Evolutionary conservation across 2,797 vertebrate species (phyloP).

Genomic region (Tamandua tetradactyla): DNA sequence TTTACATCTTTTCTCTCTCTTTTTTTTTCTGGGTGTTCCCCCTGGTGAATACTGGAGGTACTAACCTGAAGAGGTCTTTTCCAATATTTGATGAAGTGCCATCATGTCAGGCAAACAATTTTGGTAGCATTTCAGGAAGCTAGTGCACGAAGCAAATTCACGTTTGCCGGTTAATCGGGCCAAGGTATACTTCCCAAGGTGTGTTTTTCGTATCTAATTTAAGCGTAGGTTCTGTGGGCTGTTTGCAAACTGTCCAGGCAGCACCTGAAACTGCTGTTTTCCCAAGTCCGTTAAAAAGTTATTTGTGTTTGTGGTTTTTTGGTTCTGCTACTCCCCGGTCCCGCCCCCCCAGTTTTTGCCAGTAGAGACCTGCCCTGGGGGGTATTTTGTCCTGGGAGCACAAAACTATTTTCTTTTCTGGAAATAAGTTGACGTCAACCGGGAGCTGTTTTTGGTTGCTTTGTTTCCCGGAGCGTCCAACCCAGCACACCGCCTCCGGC

Average conservation of each 20-base stretch:
- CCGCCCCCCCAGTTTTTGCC: constrained; percentile 50
- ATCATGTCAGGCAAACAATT: neutral
- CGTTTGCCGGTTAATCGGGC: neutral
- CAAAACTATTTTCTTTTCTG: constrained; percentile 81
- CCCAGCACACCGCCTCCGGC: constrained; percentile 69
- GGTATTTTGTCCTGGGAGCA: constrained; percentile 76
- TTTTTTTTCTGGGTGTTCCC: neutral
- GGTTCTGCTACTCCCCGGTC: neutral
- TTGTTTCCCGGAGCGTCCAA: constrained; percentile 80
- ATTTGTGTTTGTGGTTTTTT: neutral
- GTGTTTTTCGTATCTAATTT: neutral
- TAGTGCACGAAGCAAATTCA: neutral
- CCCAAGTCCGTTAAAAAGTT: constrained; percentile 57
- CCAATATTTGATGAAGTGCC: neutral
- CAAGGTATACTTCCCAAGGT: constrained; percentile 43
- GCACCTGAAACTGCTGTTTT: constrained; percentile 47
- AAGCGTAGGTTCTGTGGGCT: neutral
- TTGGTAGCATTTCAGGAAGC: neutral
- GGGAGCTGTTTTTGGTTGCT: constrained; percentile 80
- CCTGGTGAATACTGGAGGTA: neutral
- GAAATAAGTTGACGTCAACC: constrained; percentile 82
- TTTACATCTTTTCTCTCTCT: neutral
- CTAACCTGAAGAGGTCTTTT: neutral
- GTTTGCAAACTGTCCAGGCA: neutral
- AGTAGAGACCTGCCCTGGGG: constrained; percentile 75